Evolutionary conservation across 64 coral and sea anemone species (phyloP).

Genomic region (Porites lutea): DNA sequence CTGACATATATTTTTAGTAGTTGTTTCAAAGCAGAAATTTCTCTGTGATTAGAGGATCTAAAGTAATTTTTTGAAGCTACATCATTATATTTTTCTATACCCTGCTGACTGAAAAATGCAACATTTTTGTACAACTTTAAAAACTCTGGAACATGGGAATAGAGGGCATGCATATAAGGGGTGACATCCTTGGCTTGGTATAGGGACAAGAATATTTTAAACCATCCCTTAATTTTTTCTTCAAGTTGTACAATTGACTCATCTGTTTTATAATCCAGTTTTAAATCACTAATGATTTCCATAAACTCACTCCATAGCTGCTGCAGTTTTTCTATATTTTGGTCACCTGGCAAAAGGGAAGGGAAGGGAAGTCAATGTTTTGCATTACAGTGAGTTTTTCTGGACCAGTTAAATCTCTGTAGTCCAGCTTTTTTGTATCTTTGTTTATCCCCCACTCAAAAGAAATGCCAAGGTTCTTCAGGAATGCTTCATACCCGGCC

Average conservation of each 20-base stretch:
- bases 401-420: too few relatives aligned
- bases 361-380: too few relatives aligned
- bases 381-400: too few relatives aligned
- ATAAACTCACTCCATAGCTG: constrained; percentile 21
- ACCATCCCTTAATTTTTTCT: constrained; percentile 29
- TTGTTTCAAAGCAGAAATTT: constrained; percentile 21
- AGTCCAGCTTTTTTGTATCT: neutral
- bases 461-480: neutral
- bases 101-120: constrained; percentile 22
- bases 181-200: constrained; percentile 61
- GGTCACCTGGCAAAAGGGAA: too few relatives aligned
- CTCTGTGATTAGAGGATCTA: constrained; percentile 8
- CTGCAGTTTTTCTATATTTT: too few relatives aligned
- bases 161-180: constrained; percentile 49
- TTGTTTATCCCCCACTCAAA: neutral
- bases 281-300: constrained; percentile 41
- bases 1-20: too few relatives aligned
- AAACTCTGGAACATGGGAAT: constrained; percentile 41
- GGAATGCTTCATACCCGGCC: neutral
- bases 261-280: constrained; percentile 1
- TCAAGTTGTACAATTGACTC: constrained; percentile 13
- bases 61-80: constrained; percentile 20
- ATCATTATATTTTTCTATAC: constrained; percentile 53
- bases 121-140: constrained; percentile 23
- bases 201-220: neutral